These are phyloP conservation scores for Lomographa bimaculata DNA, from an alignment of 2,888 invertebrate species.

Conservation along the genomic window DNA sequence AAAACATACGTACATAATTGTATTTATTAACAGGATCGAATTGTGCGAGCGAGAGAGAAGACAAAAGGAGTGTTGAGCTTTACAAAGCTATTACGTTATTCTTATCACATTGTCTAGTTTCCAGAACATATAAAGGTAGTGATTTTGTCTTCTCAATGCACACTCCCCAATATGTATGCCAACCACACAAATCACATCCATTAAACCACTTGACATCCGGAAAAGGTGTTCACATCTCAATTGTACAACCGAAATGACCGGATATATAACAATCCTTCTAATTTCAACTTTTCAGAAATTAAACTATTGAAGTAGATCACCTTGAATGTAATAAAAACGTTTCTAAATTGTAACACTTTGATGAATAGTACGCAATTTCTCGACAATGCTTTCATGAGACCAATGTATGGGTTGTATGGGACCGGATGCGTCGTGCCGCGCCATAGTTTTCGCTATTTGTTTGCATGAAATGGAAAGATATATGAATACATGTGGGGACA, in stretches of 20 bases:
- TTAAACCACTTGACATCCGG: constrained; percentile 45
- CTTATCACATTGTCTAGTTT: too few species aligned
- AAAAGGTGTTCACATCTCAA: constrained; percentile 36
- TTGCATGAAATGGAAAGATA: constrained; percentile 58
- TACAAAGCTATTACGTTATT: too few species aligned
- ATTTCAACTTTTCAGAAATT: constrained; percentile 12
- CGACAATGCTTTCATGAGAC: constrained; percentile 44
- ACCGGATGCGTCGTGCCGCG: constrained; percentile 70
- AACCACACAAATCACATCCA: too few species aligned
- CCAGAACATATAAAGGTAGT: too few species aligned
- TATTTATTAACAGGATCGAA: too few species aligned
- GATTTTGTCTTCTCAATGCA: too few species aligned
- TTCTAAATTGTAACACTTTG: constrained; percentile 33
- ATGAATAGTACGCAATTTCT: constrained; percentile 39
- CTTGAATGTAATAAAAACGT: constrained; percentile 10
- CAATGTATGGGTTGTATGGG: constrained; percentile 49
- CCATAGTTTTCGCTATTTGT: constrained; percentile 48
- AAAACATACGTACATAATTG: too few species aligned
- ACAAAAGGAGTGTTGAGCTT: too few species aligned
- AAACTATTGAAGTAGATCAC: constrained; percentile 12
- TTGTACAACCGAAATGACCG: constrained; percentile 55
- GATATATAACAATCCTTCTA: constrained; percentile 38
- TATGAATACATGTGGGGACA: constrained; percentile 73
- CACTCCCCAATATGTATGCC: too few species aligned
- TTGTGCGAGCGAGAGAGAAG: too few species aligned